phyloP scores from a whole-genome alignment of 2,113 vertebrate species.

The Nyctibius bracteatus region DNA sequence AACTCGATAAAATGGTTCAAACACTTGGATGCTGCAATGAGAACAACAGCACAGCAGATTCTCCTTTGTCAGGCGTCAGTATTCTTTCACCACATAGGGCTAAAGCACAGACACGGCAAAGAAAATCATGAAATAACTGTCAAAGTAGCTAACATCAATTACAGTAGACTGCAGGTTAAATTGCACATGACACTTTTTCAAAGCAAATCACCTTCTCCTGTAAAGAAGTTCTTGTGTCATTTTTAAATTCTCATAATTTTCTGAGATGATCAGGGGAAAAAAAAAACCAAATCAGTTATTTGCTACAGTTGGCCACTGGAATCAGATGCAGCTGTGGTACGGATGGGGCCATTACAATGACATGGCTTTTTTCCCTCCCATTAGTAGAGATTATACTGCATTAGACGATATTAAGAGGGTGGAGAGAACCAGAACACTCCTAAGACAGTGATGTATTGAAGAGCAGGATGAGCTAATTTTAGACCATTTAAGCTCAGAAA shows the following conservation, averaged over 20 bases:
- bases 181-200: background rate
- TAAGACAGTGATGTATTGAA: slow-evolving; percentile 21
- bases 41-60: slow-evolving; percentile 3
- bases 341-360: background rate
- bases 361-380: background rate
- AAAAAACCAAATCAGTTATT: background rate
- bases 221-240: background rate
- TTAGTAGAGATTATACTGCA: background rate
- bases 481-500: slow-evolving; percentile 40
- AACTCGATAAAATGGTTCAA: background rate
- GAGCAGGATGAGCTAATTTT: slow-evolving; percentile 20
- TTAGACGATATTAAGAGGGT: slow-evolving; percentile 11
- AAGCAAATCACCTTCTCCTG: background rate
- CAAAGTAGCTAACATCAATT: background rate
- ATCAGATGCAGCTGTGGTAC: background rate
- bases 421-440: background rate
- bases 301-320: background rate
- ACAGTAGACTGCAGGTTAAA: background rate
- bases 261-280: background rate
- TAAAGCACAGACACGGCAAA: background rate
- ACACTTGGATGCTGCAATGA: background rate
- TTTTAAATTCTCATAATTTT: background rate
- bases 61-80: background rate
- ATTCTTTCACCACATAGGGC: background rate
- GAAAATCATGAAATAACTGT: background rate